Evolutionary conservation across 2,797 vertebrate genomes (phyloP).

Genomic region (Jordanella pulchra): DNA sequence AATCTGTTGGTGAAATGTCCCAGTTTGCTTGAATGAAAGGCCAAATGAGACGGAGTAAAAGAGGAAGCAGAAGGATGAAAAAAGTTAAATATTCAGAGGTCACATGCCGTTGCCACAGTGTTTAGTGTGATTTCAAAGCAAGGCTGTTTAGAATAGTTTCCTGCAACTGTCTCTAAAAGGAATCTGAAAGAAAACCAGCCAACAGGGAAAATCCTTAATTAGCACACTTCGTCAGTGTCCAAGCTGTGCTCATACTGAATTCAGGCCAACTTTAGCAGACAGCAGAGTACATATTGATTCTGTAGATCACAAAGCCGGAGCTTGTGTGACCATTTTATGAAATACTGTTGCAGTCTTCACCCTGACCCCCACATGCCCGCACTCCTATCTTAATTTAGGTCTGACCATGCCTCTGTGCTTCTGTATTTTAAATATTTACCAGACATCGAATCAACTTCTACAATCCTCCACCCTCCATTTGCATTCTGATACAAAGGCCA

Average conservation of each 20-base stretch:
- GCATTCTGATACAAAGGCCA: slow-evolving; percentile 78
- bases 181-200: slow-evolving; percentile 35
- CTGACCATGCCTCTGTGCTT: slow-evolving; percentile 74
- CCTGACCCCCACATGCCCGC: slow-evolving; percentile 7
- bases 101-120: slow-evolving; percentile 10
- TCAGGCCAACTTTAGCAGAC: slow-evolving; percentile 57
- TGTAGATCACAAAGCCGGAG: slow-evolving; percentile 44
- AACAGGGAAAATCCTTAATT: slow-evolving; percentile 64
- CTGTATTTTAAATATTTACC: slow-evolving; percentile 78
- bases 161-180: slow-evolving; percentile 20
- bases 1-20: slow-evolving; percentile 3
- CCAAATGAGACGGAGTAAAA: neutral
- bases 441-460: slow-evolving; percentile 60
- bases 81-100: slow-evolving; percentile 16
- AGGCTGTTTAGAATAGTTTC: slow-evolving; percentile 23
- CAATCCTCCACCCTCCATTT: slow-evolving; percentile 71
- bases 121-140: slow-evolving; percentile 33
- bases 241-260: slow-evolving; percentile 51
- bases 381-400: slow-evolving; percentile 63
- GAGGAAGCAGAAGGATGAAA: neutral
- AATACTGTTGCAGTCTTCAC: slow-evolving; percentile 50
- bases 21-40: neutral
- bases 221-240: slow-evolving; percentile 61
- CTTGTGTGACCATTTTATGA: slow-evolving; percentile 54
- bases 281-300: slow-evolving; percentile 68